A percentile compares a stretch with the other conserved stretches of the same genome.
phyloP scores from a whole-genome alignment of 2,113 vertebrate genomes.

The Coturnix japonica region DNA sequence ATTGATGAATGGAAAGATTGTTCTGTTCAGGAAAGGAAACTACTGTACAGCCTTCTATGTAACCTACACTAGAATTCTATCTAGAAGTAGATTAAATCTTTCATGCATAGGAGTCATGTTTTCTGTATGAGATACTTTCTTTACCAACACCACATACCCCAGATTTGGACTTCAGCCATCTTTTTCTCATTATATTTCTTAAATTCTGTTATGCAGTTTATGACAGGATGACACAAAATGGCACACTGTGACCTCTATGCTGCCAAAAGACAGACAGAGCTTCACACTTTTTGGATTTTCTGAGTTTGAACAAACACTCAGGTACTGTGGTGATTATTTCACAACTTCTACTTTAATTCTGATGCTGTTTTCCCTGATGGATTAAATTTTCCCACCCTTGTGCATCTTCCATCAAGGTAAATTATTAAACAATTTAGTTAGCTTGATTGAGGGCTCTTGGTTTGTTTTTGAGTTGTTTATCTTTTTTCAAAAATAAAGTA shows the following conservation, averaged over 20 bases:
- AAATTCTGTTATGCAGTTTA: neutral
- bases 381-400: neutral
- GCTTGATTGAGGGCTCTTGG: neutral
- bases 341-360: neutral
- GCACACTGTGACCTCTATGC: neutral
- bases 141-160: neutral
- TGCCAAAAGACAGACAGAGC: neutral
- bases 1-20: constrained; percentile 28
- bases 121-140: constrained; percentile 1
- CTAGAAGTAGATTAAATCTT: neutral
- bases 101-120: neutral
- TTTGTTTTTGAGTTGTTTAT: constrained; percentile 8
- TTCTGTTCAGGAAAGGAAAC: neutral
- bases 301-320: neutral
- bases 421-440: constrained; percentile 4
- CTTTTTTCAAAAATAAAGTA: neutral
- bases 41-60: neutral
- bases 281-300: neutral
- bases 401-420: neutral
- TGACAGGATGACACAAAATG: constrained; percentile 29
- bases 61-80: neutral
- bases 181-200: constrained; percentile 8
- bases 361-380: neutral
- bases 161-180: neutral
- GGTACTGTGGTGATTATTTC: constrained; percentile 11